Percentiles rank a stretch among this genome's conserved stretches.
Evolutionary conservation across 1,140 invertebrate genomes (phyloP).

Genomic region (Ostrea edulis): DNA sequence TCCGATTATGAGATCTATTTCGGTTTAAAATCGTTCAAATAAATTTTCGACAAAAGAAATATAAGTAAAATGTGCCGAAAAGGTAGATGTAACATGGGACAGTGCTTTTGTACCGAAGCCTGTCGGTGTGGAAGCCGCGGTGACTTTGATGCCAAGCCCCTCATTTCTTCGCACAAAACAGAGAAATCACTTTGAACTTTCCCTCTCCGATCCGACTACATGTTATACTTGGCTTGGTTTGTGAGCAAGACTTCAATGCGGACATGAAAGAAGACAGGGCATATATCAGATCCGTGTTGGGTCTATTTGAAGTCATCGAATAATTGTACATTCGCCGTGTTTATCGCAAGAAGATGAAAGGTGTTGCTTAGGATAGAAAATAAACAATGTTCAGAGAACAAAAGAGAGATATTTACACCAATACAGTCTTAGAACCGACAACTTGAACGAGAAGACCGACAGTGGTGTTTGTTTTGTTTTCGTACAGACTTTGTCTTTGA

Average conservation of each 20-base stretch:
- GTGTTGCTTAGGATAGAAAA: constrained; percentile 28
- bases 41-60: too few species aligned
- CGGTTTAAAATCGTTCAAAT: too few species aligned
- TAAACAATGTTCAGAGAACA: constrained; percentile 21
- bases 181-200: constrained; percentile 39
- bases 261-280: constrained; percentile 33
- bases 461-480: constrained; percentile 23
- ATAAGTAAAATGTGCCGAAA: too few species aligned
- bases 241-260: constrained; percentile 13
- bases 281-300: constrained; percentile 32
- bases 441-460: constrained; percentile 5
- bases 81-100: too few species aligned
- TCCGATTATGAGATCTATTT: too few species aligned
- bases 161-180: constrained; percentile 10
- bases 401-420: constrained; percentile 26
- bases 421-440: background rate
- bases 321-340: constrained; percentile 24
- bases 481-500: constrained; percentile 20
- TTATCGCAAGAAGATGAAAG: constrained; percentile 28
- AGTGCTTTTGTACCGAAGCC: background rate
- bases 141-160: background rate
- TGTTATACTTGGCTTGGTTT: constrained; percentile 21
- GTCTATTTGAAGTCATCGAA: constrained; percentile 37
- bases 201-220: background rate
- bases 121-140: background rate